Conservation (phyloP, 2,797 vertebrate species). For the Poecile montanus region DNA sequence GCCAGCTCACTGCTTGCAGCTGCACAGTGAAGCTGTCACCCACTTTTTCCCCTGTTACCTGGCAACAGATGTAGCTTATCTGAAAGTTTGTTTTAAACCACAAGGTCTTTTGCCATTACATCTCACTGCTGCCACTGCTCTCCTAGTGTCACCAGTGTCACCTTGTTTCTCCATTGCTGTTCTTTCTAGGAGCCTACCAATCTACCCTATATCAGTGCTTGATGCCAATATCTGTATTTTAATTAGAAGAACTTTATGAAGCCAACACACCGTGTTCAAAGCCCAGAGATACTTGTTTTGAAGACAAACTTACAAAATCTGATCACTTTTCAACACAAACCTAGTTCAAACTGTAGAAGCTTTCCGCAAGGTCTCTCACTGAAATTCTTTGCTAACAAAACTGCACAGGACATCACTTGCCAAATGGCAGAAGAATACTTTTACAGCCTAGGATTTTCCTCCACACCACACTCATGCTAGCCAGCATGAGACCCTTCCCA, state of each 20-base stretch:
- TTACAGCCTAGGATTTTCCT: neutral
- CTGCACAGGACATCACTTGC: neutral
- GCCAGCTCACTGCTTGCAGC: neutral
- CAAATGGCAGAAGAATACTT: neutral
- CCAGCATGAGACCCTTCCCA: neutral
- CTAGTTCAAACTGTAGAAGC: neutral
- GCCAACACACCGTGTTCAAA: neutral
- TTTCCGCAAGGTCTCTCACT: neutral
- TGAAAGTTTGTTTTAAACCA: neutral
- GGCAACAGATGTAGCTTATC: neutral
- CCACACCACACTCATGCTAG: neutral
- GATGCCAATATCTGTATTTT: fast-evolving
- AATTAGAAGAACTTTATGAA: neutral
- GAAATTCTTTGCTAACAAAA: neutral
- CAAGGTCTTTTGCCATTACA: neutral
- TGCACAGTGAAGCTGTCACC: neutral
- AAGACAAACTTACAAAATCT: neutral
- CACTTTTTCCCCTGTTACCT: neutral
- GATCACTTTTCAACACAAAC: neutral
- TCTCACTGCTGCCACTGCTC: neutral
- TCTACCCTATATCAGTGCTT: neutral
- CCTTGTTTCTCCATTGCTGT: neutral
- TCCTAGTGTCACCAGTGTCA: too few relatives aligned
- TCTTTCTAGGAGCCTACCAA: neutral
- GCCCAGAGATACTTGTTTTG: neutral